Percentiles rank a stretch among this genome's conserved stretches.
Evolutionary conservation across 2,888 invertebrate genomes (phyloP).

Genomic region (Dastarcus helophoroides): DNA sequence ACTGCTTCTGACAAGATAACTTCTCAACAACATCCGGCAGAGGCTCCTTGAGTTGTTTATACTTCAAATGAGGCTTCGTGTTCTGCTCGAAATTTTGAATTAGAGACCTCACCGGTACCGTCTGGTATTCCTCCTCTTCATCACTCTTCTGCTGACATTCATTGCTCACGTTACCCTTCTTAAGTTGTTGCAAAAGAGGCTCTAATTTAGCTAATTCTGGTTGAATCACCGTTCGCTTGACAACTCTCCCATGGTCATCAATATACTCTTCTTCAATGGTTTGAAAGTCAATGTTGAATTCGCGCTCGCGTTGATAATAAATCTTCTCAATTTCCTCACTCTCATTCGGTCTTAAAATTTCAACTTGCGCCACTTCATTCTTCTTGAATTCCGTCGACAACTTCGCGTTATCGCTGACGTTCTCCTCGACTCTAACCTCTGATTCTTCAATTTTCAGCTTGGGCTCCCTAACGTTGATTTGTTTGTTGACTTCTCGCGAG

Average conservation of each 20-base stretch:
- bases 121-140: slow-evolving; percentile 30
- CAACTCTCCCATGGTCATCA: neutral
- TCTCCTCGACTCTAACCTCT: slow-evolving; percentile 17
- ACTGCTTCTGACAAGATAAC: slow-evolving; percentile 14
- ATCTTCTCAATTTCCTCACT: slow-evolving; percentile 33
- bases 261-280: slow-evolving; percentile 13
- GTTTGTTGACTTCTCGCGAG: slow-evolving; percentile 17
- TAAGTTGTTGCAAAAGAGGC: no score
- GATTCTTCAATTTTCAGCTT: slow-evolving; percentile 22
- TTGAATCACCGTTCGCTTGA: no score
- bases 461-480: slow-evolving; percentile 17
- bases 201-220: no score
- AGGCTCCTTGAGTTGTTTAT: slow-evolving; percentile 39
- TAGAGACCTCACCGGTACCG: slow-evolving; percentile 38
- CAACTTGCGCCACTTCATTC: slow-evolving; percentile 26
- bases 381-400: slow-evolving; percentile 21
- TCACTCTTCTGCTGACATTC: slow-evolving; percentile 10
- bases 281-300: slow-evolving; percentile 32
- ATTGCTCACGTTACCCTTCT: no score
- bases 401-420: slow-evolving; percentile 18
- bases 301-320: slow-evolving; percentile 30
- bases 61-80: slow-evolving; percentile 43
- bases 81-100: slow-evolving; percentile 53
- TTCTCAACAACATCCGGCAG: slow-evolving; percentile 29
- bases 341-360: slow-evolving; percentile 24